phyloP scores from a whole-genome alignment of 2,113 vertebrate genomes.

The Edolisoma coerulescens region DNA sequence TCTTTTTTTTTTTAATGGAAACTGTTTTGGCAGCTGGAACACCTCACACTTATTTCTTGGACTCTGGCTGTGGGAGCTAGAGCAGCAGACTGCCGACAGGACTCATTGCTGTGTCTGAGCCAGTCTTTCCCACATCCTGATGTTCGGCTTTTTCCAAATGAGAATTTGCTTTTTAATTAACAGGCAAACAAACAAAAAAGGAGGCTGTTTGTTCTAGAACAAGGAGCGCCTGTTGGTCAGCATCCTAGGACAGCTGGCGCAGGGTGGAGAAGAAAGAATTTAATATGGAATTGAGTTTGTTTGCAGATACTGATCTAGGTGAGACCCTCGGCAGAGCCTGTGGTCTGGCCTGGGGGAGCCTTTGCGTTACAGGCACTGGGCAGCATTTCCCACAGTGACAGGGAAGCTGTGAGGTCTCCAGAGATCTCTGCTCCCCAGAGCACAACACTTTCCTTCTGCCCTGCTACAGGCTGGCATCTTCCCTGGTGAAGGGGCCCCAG shows the following conservation, averaged over 20 bases:
- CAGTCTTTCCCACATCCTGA: constrained; percentile 19
- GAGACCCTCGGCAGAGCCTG: background rate
- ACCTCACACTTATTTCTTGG: constrained; percentile 15
- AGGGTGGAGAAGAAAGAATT: background rate
- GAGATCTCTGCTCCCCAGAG: accelerated
- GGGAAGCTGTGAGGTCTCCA: background rate
- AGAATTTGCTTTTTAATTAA: constrained; percentile 57
- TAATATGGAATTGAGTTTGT: background rate
- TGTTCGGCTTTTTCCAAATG: background rate
- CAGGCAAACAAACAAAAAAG: constrained; percentile 29
- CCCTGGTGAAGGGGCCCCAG: background rate
- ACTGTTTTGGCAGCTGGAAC: background rate
- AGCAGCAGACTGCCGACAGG: background rate
- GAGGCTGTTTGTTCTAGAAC: constrained; percentile 23
- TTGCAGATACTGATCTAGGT: background rate
- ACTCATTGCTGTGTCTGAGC: background rate
- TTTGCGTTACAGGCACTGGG: accelerated
- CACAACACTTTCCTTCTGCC: background rate
- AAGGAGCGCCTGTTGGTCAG: background rate
- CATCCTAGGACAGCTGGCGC: constrained; percentile 11
- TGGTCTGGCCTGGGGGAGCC: background rate
- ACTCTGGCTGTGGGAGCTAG: background rate
- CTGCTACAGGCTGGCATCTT: accelerated
- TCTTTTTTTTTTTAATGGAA: background rate
- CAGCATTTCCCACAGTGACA: background rate